These are phyloP conservation scores for Drosophila antonietae DNA, from an alignment of 2,888 invertebrate species.

Conservation along the genomic window DNA sequence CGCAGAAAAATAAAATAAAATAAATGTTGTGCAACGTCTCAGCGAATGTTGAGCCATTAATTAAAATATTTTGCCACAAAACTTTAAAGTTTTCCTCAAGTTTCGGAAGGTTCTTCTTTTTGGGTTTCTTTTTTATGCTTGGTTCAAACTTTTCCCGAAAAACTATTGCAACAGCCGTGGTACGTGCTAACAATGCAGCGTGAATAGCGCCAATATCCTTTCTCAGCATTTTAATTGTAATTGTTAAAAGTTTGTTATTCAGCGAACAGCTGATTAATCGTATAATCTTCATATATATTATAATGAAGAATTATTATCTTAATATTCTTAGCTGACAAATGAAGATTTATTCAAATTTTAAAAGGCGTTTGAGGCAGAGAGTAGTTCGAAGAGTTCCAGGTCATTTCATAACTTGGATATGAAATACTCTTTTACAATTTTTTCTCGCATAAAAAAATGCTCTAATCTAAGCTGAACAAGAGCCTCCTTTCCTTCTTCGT, in stretches of 20 bases:
- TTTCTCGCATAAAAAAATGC: too few species aligned
- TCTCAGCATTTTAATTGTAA: not conserved
- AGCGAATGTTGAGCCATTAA: constrained; percentile 34
- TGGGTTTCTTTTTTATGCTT: not conserved
- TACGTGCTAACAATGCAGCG: constrained; percentile 20
- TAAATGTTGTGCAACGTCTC: constrained; percentile 12
- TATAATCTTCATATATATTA: not conserved
- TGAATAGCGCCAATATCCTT: not conserved
- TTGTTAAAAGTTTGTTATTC: not conserved
- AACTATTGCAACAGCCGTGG: constrained; percentile 7
- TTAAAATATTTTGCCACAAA: constrained; percentile 41
- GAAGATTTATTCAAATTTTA: not conserved
- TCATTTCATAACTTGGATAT: not conserved
- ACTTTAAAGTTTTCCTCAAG: constrained; percentile 29
- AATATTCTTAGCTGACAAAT: not conserved
- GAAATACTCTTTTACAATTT: not conserved
- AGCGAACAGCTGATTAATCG: not conserved
- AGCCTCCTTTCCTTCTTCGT: too few species aligned
- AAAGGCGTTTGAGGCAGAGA: not conserved
- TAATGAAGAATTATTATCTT: not conserved
- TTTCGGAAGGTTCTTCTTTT: constrained; percentile 10
- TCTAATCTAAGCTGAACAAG: too few species aligned
- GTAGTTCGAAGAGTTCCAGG: not conserved
- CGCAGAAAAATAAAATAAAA: not conserved
- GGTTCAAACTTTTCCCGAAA: constrained; percentile 30